phyloP scores from a whole-genome alignment of 2,113 vertebrate species.

The Lathamus discolor region DNA sequence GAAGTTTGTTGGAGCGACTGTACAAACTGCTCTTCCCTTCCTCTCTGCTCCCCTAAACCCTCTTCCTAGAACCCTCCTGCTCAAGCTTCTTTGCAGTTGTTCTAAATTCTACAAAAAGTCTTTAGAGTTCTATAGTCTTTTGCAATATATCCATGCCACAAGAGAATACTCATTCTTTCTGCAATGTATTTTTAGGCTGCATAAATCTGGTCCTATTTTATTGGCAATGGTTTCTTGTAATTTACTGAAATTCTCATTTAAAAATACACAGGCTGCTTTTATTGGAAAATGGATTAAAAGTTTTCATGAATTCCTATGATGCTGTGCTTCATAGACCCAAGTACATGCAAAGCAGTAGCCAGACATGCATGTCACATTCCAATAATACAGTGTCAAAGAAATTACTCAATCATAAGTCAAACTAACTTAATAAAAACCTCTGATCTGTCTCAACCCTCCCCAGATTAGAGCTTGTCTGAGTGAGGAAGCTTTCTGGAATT shows the following conservation, averaged over 20 bases:
- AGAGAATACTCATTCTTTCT: constrained; percentile 5
- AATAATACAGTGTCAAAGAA: not conserved
- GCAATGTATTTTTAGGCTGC: not conserved
- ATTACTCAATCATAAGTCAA: not conserved
- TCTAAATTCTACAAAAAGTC: not conserved
- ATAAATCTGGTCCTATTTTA: not conserved
- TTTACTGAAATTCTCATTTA: not conserved
- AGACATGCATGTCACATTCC: rapidly evolving
- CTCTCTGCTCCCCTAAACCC: not conserved
- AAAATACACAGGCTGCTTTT: not conserved
- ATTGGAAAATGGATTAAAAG: not conserved
- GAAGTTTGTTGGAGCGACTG: not conserved
- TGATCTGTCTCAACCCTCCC: not conserved
- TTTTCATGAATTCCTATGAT: not conserved
- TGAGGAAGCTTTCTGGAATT: not conserved
- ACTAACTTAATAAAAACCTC: not conserved
- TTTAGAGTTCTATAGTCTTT: not conserved
- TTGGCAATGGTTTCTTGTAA: not conserved
- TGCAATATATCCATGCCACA: not conserved
- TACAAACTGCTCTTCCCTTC: not conserved
- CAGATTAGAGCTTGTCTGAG: not conserved
- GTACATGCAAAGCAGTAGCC: not conserved
- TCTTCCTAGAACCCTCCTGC: not conserved
- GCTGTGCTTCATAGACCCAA: not conserved
- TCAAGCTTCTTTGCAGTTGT: not conserved